Evolutionary conservation across 2,888 invertebrate genomes (phyloP), one percentile per base, ranked within the genome.

Genomic region (Pachydiplax longipennis): DNA sequence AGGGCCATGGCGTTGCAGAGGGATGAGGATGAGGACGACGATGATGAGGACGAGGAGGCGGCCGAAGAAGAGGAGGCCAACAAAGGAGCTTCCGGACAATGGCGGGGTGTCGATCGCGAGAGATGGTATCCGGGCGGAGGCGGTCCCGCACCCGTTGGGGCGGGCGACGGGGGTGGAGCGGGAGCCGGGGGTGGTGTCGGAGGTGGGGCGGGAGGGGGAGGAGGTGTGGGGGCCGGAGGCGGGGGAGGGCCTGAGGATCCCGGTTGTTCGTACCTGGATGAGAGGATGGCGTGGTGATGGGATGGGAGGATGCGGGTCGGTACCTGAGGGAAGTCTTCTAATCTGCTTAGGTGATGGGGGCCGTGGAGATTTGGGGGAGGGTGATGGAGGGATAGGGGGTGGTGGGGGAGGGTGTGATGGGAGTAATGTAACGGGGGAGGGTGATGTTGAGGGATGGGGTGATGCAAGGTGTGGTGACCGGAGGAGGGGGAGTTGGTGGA

Each of bases 191-290:
- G 94, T 94, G 87, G 94, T 94, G 48, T 94, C 94, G 37, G 95
- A 95, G 93, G 95, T 95, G 92, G 92, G 93, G 92, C 93, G 92
- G 93, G 94, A 94, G 81, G 95, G 94, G 92, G 95, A 94, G 92
- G 94, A 92, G 5, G 95, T 95, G 13, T 95, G 94, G 2, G 95
- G 95, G 92, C 95, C 95, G 2, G 94, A 93, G 18, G 93, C 92
- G 25, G 93, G 91, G 5, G 94, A 92, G 22, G 93, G 93, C 3
- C 83, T 40, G 91, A 90, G 53, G 81, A 83, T 65, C 93, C 95
- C 90, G 92, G 90, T 90, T 91, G 91, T 18, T 94, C 93, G 18
- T 93, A 93, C 91, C 93, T 93, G n/a, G 93, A 93, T 80, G 93
- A 93, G 90, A 94, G 93, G 91, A 94, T 93, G 61, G 93, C 92